phyloP scores from a whole-genome alignment of 2,888 invertebrate species.

The Selenia dentaria region DNA sequence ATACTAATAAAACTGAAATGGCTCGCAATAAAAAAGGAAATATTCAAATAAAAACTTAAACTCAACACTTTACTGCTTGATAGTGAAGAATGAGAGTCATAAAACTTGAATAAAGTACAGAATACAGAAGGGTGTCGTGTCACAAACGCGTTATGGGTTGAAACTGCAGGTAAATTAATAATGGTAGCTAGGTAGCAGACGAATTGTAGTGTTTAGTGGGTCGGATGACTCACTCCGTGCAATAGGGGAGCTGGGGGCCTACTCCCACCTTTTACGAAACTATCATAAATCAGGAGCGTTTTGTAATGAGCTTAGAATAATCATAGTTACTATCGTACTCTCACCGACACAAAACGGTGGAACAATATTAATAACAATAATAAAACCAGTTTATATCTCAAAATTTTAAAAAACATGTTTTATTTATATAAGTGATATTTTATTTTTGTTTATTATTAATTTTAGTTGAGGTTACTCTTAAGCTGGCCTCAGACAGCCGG shows the following conservation, averaged over 20 bases:
- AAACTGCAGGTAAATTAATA: constrained; percentile 42
- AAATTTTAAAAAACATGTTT: too few relatives aligned
- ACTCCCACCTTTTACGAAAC: too few relatives aligned
- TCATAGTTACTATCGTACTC: too few relatives aligned
- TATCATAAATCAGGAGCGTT: too few relatives aligned
- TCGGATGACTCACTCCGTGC: constrained; percentile 48
- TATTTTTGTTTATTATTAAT: too few relatives aligned
- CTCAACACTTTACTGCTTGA: constrained; percentile 22
- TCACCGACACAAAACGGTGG: too few relatives aligned
- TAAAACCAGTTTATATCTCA: too few relatives aligned
- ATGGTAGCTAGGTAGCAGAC: constrained; percentile 23
- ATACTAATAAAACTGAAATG: neutral
- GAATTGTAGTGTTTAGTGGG: constrained; percentile 40
- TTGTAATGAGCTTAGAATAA: too few relatives aligned
- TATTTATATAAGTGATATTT: too few relatives aligned
- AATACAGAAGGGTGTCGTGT: constrained; percentile 22
- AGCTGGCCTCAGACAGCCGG: too few relatives aligned
- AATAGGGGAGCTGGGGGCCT: constrained; percentile 47
- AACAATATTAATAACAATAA: too few relatives aligned
- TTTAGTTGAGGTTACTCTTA: too few relatives aligned
- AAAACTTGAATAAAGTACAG: constrained; percentile 25
- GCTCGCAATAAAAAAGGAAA: constrained; percentile 20
- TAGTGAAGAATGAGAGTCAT: constrained; percentile 25
- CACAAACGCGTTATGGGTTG: constrained; percentile 17
- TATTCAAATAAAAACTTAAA: constrained; percentile 28